Conservation (phyloP, 2,888 invertebrate species). For the Brenthis hecate region DNA sequence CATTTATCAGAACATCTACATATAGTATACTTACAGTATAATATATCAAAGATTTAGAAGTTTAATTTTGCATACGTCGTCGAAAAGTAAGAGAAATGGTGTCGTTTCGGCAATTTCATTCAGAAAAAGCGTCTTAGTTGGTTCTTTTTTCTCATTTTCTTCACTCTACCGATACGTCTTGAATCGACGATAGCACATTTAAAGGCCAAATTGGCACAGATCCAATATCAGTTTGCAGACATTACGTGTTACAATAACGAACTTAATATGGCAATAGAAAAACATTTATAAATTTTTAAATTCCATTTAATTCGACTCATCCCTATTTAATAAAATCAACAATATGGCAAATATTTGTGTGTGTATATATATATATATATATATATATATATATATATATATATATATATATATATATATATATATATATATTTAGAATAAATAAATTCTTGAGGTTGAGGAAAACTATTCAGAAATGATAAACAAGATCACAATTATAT, state of each 20-base stretch:
- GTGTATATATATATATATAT: too few species aligned
- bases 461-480: too few species aligned
- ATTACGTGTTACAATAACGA: conserved; percentile 9
- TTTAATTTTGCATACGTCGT: conserved; percentile 28
- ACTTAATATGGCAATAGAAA: not conserved
- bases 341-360: too few species aligned
- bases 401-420: too few species aligned
- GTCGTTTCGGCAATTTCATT: conserved; percentile 22
- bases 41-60: conserved; percentile 10
- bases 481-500: too few species aligned
- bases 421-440: too few species aligned
- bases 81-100: conserved; percentile 27
- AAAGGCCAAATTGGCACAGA: conserved; percentile 34
- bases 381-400: too few species aligned
- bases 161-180: conserved; percentile 30
- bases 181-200: conserved; percentile 36
- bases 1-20: not conserved
- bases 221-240: conserved; percentile 29
- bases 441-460: too few species aligned
- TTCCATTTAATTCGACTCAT: too few species aligned
- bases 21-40: not conserved
- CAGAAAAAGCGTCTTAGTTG: conserved; percentile 23
- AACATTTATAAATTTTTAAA: too few species aligned
- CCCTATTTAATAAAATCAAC: too few species aligned
- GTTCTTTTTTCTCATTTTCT: conserved; percentile 31